Evolutionary conservation across 2,113 vertebrate species (phyloP), one percentile per base, ranked within the genome.

Genomic region (Eptesicus fuscus): DNA sequence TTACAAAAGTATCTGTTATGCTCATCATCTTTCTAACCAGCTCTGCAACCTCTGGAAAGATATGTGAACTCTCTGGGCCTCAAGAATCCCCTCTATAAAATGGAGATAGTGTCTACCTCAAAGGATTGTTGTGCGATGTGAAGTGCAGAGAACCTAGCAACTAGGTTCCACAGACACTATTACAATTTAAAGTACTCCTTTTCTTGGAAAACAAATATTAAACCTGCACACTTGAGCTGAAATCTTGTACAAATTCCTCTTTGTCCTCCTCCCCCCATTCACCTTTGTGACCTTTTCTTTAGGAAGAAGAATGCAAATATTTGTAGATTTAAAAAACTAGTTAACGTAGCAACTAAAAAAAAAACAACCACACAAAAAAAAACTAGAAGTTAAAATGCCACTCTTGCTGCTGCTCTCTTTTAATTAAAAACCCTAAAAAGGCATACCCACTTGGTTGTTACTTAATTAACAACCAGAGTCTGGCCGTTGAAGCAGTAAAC

Each of bases 401-500:
- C 90, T 91, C 76, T 92, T 96, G 82, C 92, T 97, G 91, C 95
- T 97, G 91, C 95, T 87, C 73, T 91, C 73, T 87, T 97, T 97
- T 97, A 97, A 97, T 97, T 86, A 94, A 83, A 93, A 97, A 74
- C 77, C 71, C 92, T 97, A 94, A 96, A 90, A 91, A 90, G 93
- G 53, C 79, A 91, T 67, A 84, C 18, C 44, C 59, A 83, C 87
- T 88, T 76, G 84, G 70, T 76, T 49, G 42, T 91, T 90, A 97
- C 74, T 88, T 91, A 95, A 86, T 88, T 91, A 95, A 83, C 88
- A 70, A 16, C 18, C 65, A 78, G 59, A 61, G 59, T 12, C 25
- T 61, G 59, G 59, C 59, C 59, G 59, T 61, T 61, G 82, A 86
- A 89, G 56, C 32, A 61, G 71, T 74, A 65, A 89, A 93, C 51